phyloP scores from a whole-genome alignment of 2,113 vertebrate species.

The Asarcornis scutulata region DNA sequence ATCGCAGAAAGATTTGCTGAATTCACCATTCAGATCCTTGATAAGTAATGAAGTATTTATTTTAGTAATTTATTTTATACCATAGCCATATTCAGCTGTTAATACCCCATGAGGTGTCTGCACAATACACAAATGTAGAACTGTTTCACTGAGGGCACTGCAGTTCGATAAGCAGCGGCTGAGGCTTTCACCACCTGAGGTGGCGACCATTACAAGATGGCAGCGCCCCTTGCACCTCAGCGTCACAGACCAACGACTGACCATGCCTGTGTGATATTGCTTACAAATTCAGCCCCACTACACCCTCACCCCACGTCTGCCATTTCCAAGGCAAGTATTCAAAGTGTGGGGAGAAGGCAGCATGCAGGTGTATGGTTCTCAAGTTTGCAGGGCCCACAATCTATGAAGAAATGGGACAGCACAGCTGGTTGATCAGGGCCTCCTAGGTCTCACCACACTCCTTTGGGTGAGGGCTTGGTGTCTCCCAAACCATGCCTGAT shows the following conservation, averaged over 20 bases:
- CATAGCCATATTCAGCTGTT: neutral
- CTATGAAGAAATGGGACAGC: neutral
- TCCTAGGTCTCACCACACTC: neutral
- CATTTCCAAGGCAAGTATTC: neutral
- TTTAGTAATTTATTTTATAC: neutral
- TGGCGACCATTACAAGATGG: neutral
- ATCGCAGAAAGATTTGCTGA: neutral
- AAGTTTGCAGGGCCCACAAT: neutral
- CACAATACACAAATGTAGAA: neutral
- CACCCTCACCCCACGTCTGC: neutral
- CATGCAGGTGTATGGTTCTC: neutral
- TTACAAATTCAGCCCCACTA: neutral
- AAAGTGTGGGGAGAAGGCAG: neutral
- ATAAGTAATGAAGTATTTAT: neutral
- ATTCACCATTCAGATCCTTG: neutral
- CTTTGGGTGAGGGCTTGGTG: neutral
- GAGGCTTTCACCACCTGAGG: neutral
- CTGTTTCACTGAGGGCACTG: neutral
- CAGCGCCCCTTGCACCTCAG: neutral
- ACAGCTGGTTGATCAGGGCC: neutral
- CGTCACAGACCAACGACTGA: neutral
- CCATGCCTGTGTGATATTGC: neutral
- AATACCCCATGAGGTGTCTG: neutral
- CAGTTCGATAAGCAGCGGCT: neutral
- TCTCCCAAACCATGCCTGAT: neutral